These are phyloP conservation scores for Diplazon laetatorius DNA, from an alignment of 2,888 invertebrate genomes.

Conservation along the genomic window DNA sequence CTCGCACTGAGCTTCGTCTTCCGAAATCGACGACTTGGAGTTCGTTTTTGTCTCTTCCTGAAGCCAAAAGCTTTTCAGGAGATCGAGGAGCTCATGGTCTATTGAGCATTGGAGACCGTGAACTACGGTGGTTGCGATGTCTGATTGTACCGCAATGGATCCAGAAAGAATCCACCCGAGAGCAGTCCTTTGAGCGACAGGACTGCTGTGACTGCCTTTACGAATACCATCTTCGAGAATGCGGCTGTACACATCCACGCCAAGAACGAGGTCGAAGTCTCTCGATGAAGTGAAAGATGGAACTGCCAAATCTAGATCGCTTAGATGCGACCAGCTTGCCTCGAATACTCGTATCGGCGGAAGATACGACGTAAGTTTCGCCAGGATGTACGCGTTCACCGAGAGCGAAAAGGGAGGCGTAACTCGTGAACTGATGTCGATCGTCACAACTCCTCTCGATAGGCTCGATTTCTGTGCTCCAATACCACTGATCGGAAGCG, in stretches of 20 bases:
- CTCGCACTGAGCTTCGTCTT: too few species aligned
- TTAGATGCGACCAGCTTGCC: slow-evolving; percentile 21
- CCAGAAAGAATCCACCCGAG: slow-evolving; percentile 55
- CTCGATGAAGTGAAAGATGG: too few species aligned
- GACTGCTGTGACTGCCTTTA: slow-evolving; percentile 27
- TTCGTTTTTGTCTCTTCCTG: too few species aligned
- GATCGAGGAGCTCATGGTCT: too few species aligned
- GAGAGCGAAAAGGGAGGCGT: neutral
- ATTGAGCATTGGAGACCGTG: too few species aligned
- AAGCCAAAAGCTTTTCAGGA: too few species aligned
- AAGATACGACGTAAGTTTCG: slow-evolving; percentile 20
- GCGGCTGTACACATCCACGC: slow-evolving; percentile 45
- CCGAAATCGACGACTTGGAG: too few species aligned
- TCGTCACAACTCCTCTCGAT: neutral
- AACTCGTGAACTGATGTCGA: neutral
- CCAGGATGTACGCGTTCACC: slow-evolving; percentile 17
- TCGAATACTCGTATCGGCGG: slow-evolving; percentile 15
- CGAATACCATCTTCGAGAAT: slow-evolving; percentile 43
- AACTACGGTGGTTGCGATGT: too few species aligned
- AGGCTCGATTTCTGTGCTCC: neutral
- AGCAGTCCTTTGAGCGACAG: slow-evolving; percentile 34
- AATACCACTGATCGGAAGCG: neutral
- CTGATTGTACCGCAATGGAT: neutral
- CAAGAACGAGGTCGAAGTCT: slow-evolving; percentile 54
- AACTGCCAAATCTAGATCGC: slow-evolving; percentile 5